These are phyloP conservation scores for Gari tellinella DNA, from an alignment of 2,888 invertebrate genomes.

Conservation along the genomic window DNA sequence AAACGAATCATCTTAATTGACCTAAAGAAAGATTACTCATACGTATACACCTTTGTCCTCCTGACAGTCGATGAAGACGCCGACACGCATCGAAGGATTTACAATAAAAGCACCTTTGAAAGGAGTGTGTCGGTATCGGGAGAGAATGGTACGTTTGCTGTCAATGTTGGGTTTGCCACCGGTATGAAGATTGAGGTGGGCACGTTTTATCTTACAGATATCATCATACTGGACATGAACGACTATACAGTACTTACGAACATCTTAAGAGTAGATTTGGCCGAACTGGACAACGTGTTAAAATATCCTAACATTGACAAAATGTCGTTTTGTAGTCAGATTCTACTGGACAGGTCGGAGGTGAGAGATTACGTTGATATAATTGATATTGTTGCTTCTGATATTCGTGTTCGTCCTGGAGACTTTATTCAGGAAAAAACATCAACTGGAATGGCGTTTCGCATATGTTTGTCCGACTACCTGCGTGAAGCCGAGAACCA, in stretches of 20 bases:
- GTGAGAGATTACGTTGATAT: conserved; percentile 41
- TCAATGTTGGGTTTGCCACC: conserved; percentile 23
- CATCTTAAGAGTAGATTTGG: conserved; percentile 14
- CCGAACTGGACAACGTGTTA: conserved; percentile 16
- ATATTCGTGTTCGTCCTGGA: conserved; percentile 30
- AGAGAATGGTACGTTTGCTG: conserved; percentile 6
- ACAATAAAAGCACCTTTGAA: conserved; percentile 24
- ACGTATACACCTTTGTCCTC: conserved; percentile 28
- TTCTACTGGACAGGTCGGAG: conserved; percentile 27
- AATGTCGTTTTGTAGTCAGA: conserved; percentile 44
- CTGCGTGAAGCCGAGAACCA: conserved; percentile 24
- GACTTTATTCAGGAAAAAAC: conserved; percentile 29
- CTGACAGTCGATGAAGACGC: conserved; percentile 12
- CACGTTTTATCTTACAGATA: conserved; percentile 18
- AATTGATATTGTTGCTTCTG: conserved; percentile 26
- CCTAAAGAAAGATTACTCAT: conserved; percentile 12
- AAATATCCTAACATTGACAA: conserved; percentile 28
- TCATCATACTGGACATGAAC: conserved; percentile 24
- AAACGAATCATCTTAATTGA: conserved; percentile 35
- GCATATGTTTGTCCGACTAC: conserved; percentile 49
- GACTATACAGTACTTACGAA: conserved; percentile 22
- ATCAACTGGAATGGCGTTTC: neutral
- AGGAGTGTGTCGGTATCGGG: conserved; percentile 2
- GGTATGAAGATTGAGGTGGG: conserved; percentile 43
- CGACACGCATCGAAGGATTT: conserved; percentile 3